Base-by-base conservation (phyloP, 2,797 vertebrate genomes). In the Enteromius mattozi region DNA sequence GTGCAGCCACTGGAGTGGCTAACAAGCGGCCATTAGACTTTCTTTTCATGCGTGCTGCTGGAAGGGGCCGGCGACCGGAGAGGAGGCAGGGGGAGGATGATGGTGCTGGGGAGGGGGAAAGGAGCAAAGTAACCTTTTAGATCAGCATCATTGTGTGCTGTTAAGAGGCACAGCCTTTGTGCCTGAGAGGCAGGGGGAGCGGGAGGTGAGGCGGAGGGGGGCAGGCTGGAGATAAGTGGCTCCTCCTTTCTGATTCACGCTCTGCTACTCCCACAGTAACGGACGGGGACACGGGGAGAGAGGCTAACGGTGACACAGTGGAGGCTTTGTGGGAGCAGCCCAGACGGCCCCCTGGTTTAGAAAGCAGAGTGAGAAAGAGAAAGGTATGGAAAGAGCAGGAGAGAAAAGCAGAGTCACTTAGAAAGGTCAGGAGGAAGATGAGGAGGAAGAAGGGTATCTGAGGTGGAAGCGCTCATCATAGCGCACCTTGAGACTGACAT, bases 11-110 rank as follows among this genome's bases (percentile, higher is more conserved):
- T 95, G 94, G 92, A 96, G 95, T 96, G 95, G 94, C 92, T 94
- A 96, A 95, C 95, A 94, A 96, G 96, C 92, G 68, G 88, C 96
- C 96, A 97, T 98, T 97, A 97, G 95, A 96, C 93, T 94, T 95
- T 95, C 94, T 96, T 87, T 95, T 96, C 95, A 95, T 95, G 95
- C 94, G 96, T 95, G 95, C 94, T 95, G 96, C 93, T 72, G 84
- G 87, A 85, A 84, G 74, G 74, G 69, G 78, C 83, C 74, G 71
- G 83, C 7, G 45, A 86, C 24, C 47, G 56, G 84, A 85, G 82
- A 69, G 78, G 61, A 74, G 47, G 45, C 54, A 80, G 78, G 51
- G 87, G 69, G 70, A 59, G 85, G 71, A 69, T 66, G 42, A 78
- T 74, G 70, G 61, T 37, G 81, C 76, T 66, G 61, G 19, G 76